Evolutionary conservation across 2,797 vertebrate species (phyloP).

Genomic region (Smutsia temminckii): DNA sequence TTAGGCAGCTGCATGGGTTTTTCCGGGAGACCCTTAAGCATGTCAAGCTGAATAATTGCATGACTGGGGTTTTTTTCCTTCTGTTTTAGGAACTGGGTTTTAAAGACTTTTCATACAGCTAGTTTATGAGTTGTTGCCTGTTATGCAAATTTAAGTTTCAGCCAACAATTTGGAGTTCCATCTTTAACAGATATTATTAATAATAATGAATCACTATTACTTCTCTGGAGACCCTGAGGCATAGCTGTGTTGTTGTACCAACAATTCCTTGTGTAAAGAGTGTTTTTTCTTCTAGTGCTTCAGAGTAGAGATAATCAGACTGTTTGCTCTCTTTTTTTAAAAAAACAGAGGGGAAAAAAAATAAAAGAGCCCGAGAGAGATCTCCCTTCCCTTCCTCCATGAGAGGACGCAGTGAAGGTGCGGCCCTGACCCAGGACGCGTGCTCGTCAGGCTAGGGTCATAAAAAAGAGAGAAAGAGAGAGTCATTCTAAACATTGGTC

Average conservation of each 20-base stretch:
- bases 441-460: background rate
- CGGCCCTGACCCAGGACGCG: background rate
- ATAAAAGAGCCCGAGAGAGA: background rate
- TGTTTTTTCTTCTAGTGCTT: background rate
- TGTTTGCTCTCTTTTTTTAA: background rate
- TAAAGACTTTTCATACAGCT: background rate
- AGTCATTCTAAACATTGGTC: background rate
- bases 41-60: slow-evolving; percentile 35
- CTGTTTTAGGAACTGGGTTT: background rate
- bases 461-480: background rate
- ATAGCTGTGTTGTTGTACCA: background rate
- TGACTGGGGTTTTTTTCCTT: background rate
- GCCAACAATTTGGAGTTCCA: background rate
- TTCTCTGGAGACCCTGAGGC: background rate
- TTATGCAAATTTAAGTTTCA: background rate
- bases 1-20: slow-evolving; percentile 1
- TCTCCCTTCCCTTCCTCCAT: background rate
- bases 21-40: background rate
- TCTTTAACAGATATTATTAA: slow-evolving; percentile 22
- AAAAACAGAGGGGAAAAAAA: background rate
- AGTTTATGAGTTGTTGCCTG: background rate
- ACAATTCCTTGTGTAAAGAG: background rate
- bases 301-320: background rate
- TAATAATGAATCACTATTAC: background rate
- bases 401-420: background rate